phyloP scores from a whole-genome alignment of 1,140 invertebrate species.

The Drosophila nasuta region DNA sequence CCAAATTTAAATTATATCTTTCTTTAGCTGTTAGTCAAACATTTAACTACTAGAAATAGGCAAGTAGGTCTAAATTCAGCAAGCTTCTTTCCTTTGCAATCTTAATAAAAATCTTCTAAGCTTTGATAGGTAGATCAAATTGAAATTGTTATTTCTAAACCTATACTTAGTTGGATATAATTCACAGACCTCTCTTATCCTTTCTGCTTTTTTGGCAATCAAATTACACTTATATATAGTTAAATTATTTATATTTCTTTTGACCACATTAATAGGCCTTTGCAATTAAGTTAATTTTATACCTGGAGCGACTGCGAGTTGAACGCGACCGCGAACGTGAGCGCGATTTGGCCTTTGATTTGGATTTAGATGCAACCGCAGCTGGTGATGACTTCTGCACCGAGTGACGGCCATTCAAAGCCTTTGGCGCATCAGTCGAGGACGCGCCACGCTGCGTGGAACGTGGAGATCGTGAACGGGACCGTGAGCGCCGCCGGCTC shows the following conservation, averaged over 20 bases:
- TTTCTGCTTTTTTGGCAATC: background rate
- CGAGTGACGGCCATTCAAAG: conserved; percentile 71
- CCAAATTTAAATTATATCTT: no score
- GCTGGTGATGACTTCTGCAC: conserved; percentile 51
- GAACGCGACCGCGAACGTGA: conserved; percentile 64
- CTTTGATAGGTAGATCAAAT: no score
- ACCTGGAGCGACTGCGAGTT: conserved; percentile 69
- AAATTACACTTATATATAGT: background rate
- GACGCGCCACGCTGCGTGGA: conserved; percentile 49
- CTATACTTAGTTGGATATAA: no score
- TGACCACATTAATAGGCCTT: background rate
- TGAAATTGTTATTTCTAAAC: no score
- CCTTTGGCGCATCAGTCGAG: conserved; percentile 85
- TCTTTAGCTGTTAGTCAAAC: no score
- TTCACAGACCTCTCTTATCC: background rate
- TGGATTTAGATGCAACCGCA: conserved; percentile 32
- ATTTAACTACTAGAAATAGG: no score
- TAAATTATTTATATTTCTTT: background rate
- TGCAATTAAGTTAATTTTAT: background rate
- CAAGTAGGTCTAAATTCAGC: no score
- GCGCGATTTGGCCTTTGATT: conserved; percentile 64
- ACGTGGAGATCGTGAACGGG: conserved; percentile 68
- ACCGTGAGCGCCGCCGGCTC: conserved; percentile 54
- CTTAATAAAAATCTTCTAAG: no score
- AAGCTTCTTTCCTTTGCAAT: no score